Conservation (phyloP, 1,140 invertebrate species). For the Euschistus heros region DNA sequence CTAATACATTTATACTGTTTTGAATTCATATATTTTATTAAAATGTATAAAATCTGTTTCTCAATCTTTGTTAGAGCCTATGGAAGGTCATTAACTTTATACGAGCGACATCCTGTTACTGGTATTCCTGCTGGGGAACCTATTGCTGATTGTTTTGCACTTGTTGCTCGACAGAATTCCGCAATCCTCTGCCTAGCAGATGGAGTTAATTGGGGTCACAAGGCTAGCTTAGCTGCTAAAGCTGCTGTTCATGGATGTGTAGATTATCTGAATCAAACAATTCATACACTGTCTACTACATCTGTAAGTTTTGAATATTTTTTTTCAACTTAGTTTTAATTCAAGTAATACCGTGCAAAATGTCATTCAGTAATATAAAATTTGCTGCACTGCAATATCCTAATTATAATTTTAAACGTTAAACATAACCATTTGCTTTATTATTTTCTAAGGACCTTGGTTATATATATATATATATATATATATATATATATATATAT, state of each 20-base stretch:
- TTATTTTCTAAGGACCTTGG: no score
- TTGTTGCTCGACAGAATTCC: conserved; percentile 67
- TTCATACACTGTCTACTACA: conserved; percentile 44
- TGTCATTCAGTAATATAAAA: no score
- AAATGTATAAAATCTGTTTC: neutral
- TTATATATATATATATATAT: no score
- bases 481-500: no score
- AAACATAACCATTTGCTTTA: no score
- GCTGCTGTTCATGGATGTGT: conserved; percentile 80
- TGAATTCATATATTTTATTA: no score
- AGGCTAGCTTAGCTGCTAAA: conserved; percentile 74
- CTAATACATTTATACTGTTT: no score
- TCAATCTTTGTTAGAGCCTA: conserved; percentile 33
- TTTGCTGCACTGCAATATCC: no score
- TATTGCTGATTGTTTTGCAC: conserved; percentile 81
- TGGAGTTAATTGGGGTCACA: conserved; percentile 90
- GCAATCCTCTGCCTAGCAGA: conserved; percentile 76
- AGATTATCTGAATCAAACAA: conserved; percentile 68
- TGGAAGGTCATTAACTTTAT: conserved; percentile 45
- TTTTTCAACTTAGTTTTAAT: no score
- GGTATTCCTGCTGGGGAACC: conserved; percentile 70
- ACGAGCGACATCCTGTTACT: conserved; percentile 68
- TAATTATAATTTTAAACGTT: no score
- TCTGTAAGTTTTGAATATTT: conserved; percentile 26
- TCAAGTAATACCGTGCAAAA: no score